Base-by-base conservation (phyloP, 2,113 vertebrate genomes). In the Microcebus jonahi region DNA sequence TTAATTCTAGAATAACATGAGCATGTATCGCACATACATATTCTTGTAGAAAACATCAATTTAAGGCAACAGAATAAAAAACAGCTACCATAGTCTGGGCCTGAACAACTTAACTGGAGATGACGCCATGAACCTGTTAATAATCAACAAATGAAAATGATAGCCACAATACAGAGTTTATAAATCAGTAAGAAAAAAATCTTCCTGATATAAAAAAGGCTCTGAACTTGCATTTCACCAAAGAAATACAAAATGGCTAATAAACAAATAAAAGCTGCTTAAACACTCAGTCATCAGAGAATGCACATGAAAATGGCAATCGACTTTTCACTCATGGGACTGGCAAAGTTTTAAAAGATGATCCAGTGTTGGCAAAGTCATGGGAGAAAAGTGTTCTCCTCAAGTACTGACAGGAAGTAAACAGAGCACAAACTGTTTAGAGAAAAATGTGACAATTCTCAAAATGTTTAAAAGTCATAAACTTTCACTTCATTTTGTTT, bases 1-100 rank as follows among this genome's bases (percentile, higher is more conserved):
- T 42, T 42, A 20, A 29, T 36, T 34, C 11, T 7, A 45, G 18
- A 55, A 11, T 2, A 9, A 21, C 4, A 4, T 0, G 2, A 48
- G 48, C 75, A 83, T 9, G 12, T 0, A 8, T 45, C 84, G 14
- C 9, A 21, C 25, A 23, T 3, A 31, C 5, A 36, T 3, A 36
- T 15, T 39, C 61, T 36, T 31, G 6, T 17, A 67, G 13, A 55
- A 67, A 61, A 48, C 17, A 61, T 10, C 17, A 14, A 7, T 11
- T 1, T 7, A 27, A 25, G 20, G 42, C 53, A 14, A 36, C 8
- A 48, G 17, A 68, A 1, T 48, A 34, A 50, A 50, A 45, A 14
- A 6, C 42, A 82, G 63, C 34, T 17, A 21, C 45, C 17, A 50
- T 4, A 15, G 18, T 29, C 6, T 61, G 55, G 50, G 76, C 50